These are phyloP conservation scores for Siphamia tubifer DNA, from an alignment of 2,113 vertebrate species.

Conservation along the genomic window DNA sequence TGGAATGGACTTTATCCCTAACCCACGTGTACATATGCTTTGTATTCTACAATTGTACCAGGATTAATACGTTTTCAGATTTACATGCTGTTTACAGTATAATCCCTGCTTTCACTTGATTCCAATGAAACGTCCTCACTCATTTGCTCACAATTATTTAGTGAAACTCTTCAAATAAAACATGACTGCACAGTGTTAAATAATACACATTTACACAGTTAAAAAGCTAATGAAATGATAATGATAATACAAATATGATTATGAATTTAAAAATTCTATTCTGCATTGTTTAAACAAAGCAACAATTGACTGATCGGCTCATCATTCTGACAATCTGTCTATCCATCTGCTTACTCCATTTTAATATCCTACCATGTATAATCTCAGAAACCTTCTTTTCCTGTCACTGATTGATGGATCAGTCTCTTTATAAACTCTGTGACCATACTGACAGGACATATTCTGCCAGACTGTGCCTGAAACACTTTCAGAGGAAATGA, in stretches of 20 bases:
- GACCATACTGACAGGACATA: conserved; percentile 23
- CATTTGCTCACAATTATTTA: not conserved
- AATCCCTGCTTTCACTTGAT: conserved; percentile 40
- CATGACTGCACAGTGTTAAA: too few relatives aligned
- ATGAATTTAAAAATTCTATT: not conserved
- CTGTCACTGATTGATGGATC: conserved; percentile 15
- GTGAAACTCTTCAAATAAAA: not conserved
- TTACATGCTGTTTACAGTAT: conserved; percentile 34
- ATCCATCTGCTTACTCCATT: conserved; percentile 67
- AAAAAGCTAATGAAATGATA: too few relatives aligned
- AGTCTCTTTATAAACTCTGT: not conserved
- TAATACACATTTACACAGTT: not conserved
- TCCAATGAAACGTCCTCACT: not conserved
- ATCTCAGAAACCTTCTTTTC: conserved; percentile 3
- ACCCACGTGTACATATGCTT: conserved; percentile 27
- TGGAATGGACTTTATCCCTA: conserved; percentile 27
- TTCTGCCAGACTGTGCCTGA: conserved; percentile 20
- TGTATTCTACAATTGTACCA: conserved; percentile 42
- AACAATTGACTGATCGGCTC: conserved; percentile 40
- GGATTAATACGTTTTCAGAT: conserved; percentile 47
- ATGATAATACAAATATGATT: not conserved
- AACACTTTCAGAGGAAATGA: conserved; percentile 35
- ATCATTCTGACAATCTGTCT: conserved; percentile 68
- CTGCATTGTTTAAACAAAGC: conserved; percentile 27
- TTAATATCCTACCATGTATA: conserved; percentile 24